Conservation (phyloP, 2,888 invertebrate species). For the Thumatha senex region DNA sequence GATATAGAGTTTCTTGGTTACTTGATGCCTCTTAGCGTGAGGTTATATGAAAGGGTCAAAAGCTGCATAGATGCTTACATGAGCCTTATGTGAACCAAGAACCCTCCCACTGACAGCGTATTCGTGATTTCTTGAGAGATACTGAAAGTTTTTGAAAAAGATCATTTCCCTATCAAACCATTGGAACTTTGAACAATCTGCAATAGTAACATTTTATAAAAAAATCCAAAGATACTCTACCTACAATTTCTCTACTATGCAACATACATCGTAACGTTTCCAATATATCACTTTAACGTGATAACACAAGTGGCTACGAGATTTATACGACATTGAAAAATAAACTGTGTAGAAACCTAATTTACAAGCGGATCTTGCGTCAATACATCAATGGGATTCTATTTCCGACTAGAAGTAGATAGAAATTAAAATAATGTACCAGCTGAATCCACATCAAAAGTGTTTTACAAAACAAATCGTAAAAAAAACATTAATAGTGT, state of each 20-base stretch:
- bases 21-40: too few relatives aligned
- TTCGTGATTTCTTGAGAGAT: background rate
- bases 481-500: slow-evolving; percentile 66
- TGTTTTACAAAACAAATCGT: slow-evolving; percentile 59
- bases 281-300: slow-evolving; percentile 7
- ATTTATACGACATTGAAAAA: slow-evolving; percentile 9
- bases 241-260: background rate
- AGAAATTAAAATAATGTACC: slow-evolving; percentile 28
- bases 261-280: background rate
- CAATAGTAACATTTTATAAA: too few relatives aligned
- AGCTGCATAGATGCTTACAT: too few relatives aligned
- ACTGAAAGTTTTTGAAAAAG: too few relatives aligned
- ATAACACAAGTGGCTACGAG: slow-evolving; percentile 11
- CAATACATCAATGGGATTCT: slow-evolving; percentile 39
- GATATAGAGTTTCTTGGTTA: too few relatives aligned
- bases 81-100: too few relatives aligned
- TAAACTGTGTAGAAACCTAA: slow-evolving; percentile 27
- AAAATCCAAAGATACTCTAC: background rate
- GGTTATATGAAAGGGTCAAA: too few relatives aligned
- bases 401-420: slow-evolving; percentile 24
- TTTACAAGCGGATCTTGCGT: slow-evolving; percentile 22
- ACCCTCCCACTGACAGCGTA: too few relatives aligned
- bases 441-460: slow-evolving; percentile 62
- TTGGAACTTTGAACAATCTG: too few relatives aligned
- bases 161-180: too few relatives aligned